Conservation (phyloP, 2,797 vertebrate species). For the Mus caroli region DNA sequence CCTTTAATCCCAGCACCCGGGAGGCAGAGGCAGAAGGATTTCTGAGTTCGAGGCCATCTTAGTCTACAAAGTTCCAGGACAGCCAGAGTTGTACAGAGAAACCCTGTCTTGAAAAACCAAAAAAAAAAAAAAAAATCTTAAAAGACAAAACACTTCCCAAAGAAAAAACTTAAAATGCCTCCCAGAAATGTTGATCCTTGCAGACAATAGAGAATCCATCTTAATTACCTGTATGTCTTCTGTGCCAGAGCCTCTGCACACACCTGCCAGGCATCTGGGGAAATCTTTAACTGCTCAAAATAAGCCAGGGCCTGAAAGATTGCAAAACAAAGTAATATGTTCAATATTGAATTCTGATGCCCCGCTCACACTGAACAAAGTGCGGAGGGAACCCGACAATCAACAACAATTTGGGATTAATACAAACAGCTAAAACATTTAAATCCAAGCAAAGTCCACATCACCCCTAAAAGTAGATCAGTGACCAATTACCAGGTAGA, state of each 20-base stretch:
- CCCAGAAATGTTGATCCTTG: slow-evolving; percentile 33
- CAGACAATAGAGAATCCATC: slow-evolving; percentile 38
- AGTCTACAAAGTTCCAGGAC: no score
- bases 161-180: slow-evolving; percentile 42
- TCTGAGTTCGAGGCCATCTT: no score
- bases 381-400: neutral
- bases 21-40: no score
- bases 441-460: neutral
- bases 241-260: slow-evolving; percentile 97
- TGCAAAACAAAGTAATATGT: slow-evolving; percentile 10
- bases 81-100: no score
- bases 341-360: neutral
- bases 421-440: neutral
- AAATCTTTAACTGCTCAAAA: slow-evolving; percentile 99
- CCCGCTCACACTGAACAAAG: neutral
- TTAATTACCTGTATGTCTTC: slow-evolving; percentile 94
- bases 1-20: no score
- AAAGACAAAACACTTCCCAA: neutral
- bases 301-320: slow-evolving; percentile 94
- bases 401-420: slow-evolving; percentile 20
- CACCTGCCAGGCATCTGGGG: slow-evolving; percentile 97
- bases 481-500: slow-evolving; percentile 42
- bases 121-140: no score
- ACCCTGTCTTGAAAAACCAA: no score
- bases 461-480: slow-evolving; percentile 14